Conservation (phyloP, 2,797 vertebrate species). For the Leuciscus waleckii region DNA sequence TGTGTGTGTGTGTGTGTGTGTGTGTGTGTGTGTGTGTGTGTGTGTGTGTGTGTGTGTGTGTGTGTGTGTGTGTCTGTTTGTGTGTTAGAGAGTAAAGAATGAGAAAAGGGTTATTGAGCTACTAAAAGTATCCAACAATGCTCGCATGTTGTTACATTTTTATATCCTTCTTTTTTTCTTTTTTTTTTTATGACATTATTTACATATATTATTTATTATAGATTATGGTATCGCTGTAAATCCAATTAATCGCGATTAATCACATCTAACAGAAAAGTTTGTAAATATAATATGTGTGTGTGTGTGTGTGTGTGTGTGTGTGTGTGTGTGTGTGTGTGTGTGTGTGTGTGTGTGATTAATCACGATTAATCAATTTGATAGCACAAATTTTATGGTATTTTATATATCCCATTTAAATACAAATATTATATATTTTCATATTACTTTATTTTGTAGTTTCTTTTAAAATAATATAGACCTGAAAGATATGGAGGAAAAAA, state of each 20-base stretch:
- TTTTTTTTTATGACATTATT: neutral
- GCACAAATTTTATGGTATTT: neutral
- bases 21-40: too few relatives aligned
- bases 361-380: too few relatives aligned
- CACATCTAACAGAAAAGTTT: too few relatives aligned
- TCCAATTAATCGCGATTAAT: too few relatives aligned
- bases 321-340: too few relatives aligned
- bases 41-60: neutral
- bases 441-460: neutral
- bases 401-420: neutral
- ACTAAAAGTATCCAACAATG: slow-evolving; percentile 7
- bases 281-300: too few relatives aligned
- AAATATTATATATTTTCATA: neutral
- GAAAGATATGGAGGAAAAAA: neutral
- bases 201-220: neutral
- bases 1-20: neutral
- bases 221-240: too few relatives aligned
- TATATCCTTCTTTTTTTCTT: neutral
- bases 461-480: neutral
- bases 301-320: too few relatives aligned
- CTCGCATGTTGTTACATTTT: neutral
- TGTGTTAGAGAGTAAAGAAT: neutral
- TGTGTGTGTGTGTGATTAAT: too few relatives aligned
- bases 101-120: neutral
- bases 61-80: too few relatives aligned